Conservation (phyloP, 1,140 invertebrate genomes). For the Rhynchophorus ferrugineus region DNA sequence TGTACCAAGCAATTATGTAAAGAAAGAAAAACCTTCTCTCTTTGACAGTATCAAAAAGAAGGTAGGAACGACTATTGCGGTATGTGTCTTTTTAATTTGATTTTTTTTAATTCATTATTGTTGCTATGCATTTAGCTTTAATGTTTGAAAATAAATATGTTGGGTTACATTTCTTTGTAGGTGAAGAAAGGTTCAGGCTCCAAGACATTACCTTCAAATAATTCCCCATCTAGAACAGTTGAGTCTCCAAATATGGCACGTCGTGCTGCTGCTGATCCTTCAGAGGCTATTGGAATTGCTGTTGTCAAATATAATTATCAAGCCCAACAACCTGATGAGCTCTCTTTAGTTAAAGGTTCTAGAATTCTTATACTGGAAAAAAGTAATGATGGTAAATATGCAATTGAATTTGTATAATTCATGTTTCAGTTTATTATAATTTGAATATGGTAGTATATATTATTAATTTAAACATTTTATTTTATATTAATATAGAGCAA, state of each 20-base stretch:
- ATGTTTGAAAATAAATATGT: too few species aligned
- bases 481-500: too few species aligned
- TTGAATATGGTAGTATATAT: too few species aligned
- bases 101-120: not conserved
- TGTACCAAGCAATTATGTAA: slow-evolving; percentile 99
- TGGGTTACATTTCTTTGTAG: too few species aligned
- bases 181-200: slow-evolving; percentile 55
- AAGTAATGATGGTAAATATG: slow-evolving; percentile 83
- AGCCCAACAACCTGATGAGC: slow-evolving; percentile 93
- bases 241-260: slow-evolving; percentile 70
- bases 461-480: too few species aligned
- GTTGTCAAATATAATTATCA: slow-evolving; percentile 98
- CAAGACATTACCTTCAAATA: slow-evolving; percentile 75
- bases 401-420: not conserved
- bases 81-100: not conserved
- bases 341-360: slow-evolving; percentile 83
- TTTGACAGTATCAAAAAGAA: slow-evolving; percentile 95
- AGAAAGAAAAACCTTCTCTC: slow-evolving; percentile 91
- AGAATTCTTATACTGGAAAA: slow-evolving; percentile 94
- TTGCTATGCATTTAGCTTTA: too few species aligned
- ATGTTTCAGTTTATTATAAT: too few species aligned
- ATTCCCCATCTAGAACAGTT: slow-evolving; percentile 70
- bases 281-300: slow-evolving; percentile 82
- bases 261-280: slow-evolving; percentile 69
- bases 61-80: slow-evolving; percentile 50